A percentile compares a stretch with the other conserved stretches of the same genome.
Evolutionary conservation across 2,888 invertebrate species (phyloP).

Genomic region (Nesidiocoris tenuis): DNA sequence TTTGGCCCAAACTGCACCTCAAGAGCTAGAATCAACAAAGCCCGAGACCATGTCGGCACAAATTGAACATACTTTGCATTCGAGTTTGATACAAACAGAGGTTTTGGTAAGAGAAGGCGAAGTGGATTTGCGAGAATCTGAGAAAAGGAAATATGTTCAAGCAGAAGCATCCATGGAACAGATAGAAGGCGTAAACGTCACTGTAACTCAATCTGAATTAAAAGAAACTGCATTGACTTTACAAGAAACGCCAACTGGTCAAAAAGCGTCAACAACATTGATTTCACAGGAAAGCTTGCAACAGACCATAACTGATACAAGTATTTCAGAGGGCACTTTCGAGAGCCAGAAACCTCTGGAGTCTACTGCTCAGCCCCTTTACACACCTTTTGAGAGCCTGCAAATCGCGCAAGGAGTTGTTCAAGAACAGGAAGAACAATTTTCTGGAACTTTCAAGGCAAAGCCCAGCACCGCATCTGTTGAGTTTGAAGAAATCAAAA

Average conservation of each 20-base stretch:
- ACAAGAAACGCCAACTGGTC: slow-evolving; percentile 49
- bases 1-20: slow-evolving; percentile 56
- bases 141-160: slow-evolving; percentile 50
- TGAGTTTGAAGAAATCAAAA: slow-evolving; percentile 57
- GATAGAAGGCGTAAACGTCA: slow-evolving; percentile 55
- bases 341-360: slow-evolving; percentile 40
- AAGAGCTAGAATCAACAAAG: slow-evolving; percentile 55
- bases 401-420: slow-evolving; percentile 53
- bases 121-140: slow-evolving; percentile 50
- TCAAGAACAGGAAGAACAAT: slow-evolving; percentile 54
- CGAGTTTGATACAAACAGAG: slow-evolving; percentile 55
- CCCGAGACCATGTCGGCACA: slow-evolving; percentile 56
- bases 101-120: slow-evolving; percentile 52
- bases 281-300: slow-evolving; percentile 51
- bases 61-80: slow-evolving; percentile 53
- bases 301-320: slow-evolving; percentile 51
- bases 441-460: slow-evolving; percentile 45
- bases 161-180: slow-evolving; percentile 59
- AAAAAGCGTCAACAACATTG: slow-evolving; percentile 50
- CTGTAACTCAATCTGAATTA: slow-evolving; percentile 54
- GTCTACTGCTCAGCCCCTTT: slow-evolving; percentile 49
- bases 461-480: slow-evolving; percentile 46
- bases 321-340: slow-evolving; percentile 45
- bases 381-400: slow-evolving; percentile 52
- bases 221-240: slow-evolving; percentile 52